phyloP scores from a whole-genome alignment of 2,797 vertebrate species.

The Myotis findleyi region DNA sequence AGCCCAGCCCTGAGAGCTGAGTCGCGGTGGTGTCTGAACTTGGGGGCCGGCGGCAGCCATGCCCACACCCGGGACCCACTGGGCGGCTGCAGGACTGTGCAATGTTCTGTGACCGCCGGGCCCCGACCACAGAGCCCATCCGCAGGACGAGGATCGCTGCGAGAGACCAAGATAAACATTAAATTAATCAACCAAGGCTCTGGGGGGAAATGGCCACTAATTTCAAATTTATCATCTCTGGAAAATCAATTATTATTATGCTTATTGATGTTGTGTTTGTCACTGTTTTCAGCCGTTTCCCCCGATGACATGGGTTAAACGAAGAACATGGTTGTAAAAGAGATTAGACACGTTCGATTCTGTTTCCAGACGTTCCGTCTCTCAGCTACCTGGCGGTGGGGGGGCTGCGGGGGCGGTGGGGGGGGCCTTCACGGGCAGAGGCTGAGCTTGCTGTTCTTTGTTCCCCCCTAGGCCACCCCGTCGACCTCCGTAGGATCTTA shows the following conservation, averaged over 20 bases:
- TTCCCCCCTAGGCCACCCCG: not conserved
- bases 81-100: conserved; percentile 75
- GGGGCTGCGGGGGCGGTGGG: not conserved
- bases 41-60: not conserved
- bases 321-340: conserved; percentile 76
- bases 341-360: conserved; percentile 73
- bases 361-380: conserved; percentile 63
- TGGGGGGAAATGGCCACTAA: conserved; percentile 87
- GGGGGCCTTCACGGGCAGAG: not conserved
- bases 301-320: conserved; percentile 79
- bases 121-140: conserved; percentile 78
- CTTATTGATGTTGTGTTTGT: conserved; percentile 90
- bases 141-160: conserved; percentile 79
- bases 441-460: not conserved
- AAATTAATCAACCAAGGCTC: conserved; percentile 88
- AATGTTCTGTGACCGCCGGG: conserved; percentile 69
- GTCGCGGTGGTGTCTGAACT: not conserved
- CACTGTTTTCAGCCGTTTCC: conserved; percentile 84
- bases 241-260: conserved; percentile 91
- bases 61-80: not conserved
- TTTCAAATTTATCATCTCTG: conserved; percentile 89
- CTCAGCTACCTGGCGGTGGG: not conserved
- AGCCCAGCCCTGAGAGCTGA: not conserved
- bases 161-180: conserved; percentile 87
- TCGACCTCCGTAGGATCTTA: not conserved